Conservation (phyloP, 2,888 invertebrate genomes). For the Frankliniella intonsa region DNA sequence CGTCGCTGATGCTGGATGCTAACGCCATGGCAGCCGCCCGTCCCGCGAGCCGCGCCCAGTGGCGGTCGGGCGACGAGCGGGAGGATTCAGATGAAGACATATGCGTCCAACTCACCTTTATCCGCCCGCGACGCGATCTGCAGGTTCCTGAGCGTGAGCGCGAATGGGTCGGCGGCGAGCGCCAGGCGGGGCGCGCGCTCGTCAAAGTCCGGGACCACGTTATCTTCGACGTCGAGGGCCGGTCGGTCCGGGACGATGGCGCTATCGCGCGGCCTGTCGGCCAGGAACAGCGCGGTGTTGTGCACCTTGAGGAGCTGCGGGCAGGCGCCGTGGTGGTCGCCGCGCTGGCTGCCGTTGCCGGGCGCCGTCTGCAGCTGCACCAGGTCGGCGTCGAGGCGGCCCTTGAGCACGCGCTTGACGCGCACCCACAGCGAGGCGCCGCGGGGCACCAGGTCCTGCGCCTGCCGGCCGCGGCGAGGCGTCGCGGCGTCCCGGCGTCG, state of each 20-base stretch:
- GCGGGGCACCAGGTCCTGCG: not conserved
- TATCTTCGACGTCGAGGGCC: not conserved
- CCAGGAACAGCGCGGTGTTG: conserved; percentile 15
- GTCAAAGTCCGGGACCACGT: not conserved
- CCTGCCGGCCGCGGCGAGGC: not conserved
- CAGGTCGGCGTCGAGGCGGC: not conserved
- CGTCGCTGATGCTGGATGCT: not conserved
- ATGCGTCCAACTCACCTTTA: not conserved
- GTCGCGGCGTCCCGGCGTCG: not conserved
- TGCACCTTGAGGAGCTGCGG: not conserved
- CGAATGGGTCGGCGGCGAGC: not conserved
- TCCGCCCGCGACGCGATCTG: not conserved
- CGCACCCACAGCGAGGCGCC: conserved; percentile 1
- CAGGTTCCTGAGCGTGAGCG: conserved; percentile 12
- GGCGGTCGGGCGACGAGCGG: not conserved
- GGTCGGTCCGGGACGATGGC: not conserved
- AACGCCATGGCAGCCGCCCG: not conserved
- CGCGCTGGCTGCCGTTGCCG: not conserved
- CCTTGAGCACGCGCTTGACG: conserved; percentile 19
- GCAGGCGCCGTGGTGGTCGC: not conserved
- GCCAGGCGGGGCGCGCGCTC: not conserved
- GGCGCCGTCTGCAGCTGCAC: not conserved
- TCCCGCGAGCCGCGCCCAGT: not conserved
- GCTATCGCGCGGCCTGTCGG: not conserved
- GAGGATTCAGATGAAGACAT: too few relatives aligned